phyloP scores from a whole-genome alignment of 1,140 invertebrate species.

The Tribolium madens region DNA sequence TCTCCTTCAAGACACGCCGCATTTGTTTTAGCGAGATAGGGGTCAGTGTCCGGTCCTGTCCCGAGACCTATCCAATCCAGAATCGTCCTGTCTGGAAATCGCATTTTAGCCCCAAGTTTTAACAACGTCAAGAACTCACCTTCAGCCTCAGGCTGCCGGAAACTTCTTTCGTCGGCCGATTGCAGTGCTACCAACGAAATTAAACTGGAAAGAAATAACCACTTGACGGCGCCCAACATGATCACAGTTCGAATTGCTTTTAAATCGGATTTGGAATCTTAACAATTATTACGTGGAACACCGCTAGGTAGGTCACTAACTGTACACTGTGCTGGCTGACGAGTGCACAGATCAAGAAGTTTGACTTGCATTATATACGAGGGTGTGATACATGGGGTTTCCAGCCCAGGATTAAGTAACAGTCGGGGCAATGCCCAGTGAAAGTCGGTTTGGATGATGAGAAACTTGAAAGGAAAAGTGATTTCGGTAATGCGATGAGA shows the following conservation, averaged over 20 bases:
- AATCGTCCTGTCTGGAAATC: constrained; percentile 70
- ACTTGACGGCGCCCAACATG: constrained; percentile 64
- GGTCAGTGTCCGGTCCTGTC: constrained; percentile 77
- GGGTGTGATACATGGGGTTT: constrained; percentile 27
- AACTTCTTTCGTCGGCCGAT: constrained; percentile 68
- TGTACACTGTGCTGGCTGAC: constrained; percentile 14
- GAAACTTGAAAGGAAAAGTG: constrained; percentile 40
- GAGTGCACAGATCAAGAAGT: constrained; percentile 1
- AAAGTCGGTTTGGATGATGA: constrained; percentile 40
- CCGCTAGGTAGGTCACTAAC: constrained; percentile 37
- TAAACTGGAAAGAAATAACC: constrained; percentile 67
- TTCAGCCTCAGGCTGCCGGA: constrained; percentile 57
- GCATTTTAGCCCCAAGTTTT: background rate
- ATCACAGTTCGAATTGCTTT: constrained; percentile 39
- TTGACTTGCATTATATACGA: constrained; percentile 43
- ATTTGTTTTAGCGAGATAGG: constrained; percentile 79
- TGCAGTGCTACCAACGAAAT: constrained; percentile 67
- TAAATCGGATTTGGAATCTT: constrained; percentile 25
- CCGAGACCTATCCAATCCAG: constrained; percentile 82
- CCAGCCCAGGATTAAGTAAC: constrained; percentile 38
- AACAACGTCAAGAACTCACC: constrained; percentile 58
- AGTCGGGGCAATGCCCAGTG: constrained; percentile 51
- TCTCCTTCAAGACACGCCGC: constrained; percentile 79
- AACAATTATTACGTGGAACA: constrained; percentile 11
- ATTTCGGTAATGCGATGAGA: background rate